Evolutionary conservation across 2,797 vertebrate species (phyloP).

Genomic region (Acanthurus lineatus): DNA sequence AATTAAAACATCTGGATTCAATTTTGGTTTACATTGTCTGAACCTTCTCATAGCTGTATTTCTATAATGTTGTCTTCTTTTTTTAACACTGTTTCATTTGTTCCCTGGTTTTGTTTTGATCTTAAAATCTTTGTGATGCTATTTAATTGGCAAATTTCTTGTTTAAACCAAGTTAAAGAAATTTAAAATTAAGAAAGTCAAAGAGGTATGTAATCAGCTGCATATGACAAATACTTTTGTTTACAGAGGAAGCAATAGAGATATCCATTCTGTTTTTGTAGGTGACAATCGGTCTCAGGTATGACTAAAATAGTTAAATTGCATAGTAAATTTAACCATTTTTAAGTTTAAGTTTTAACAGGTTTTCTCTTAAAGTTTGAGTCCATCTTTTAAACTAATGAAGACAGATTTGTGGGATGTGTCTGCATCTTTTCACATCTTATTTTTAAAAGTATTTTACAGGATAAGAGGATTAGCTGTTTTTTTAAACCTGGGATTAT

Average conservation of each 20-base stretch:
- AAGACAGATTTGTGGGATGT: not conserved
- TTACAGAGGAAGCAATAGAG: too few relatives aligned
- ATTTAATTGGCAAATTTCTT: not conserved
- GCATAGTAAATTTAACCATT: too few relatives aligned
- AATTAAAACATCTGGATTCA: constrained; percentile 42
- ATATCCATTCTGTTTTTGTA: too few relatives aligned
- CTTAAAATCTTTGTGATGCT: not conserved
- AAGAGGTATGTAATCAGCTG: too few relatives aligned
- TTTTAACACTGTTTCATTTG: not conserved
- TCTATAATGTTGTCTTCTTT: not conserved
- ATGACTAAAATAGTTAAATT: too few relatives aligned
- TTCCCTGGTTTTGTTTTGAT: not conserved
- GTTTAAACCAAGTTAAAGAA: not conserved
- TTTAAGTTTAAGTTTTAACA: too few relatives aligned
- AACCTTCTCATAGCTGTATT: not conserved
- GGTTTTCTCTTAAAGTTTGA: too few relatives aligned
- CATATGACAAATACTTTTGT: too few relatives aligned
- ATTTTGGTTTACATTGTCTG: constrained; percentile 9
- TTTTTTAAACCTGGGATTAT: constrained; percentile 3
- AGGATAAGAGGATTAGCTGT: constrained; percentile 22
- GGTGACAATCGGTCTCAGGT: too few relatives aligned
- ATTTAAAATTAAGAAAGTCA: too few relatives aligned
- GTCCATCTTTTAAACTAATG: too few relatives aligned
- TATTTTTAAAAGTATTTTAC: constrained; percentile 1
- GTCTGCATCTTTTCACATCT: not conserved